Evolutionary conservation across 2,113 vertebrate genomes (phyloP).

Genomic region (Rhinogobius similis): DNA sequence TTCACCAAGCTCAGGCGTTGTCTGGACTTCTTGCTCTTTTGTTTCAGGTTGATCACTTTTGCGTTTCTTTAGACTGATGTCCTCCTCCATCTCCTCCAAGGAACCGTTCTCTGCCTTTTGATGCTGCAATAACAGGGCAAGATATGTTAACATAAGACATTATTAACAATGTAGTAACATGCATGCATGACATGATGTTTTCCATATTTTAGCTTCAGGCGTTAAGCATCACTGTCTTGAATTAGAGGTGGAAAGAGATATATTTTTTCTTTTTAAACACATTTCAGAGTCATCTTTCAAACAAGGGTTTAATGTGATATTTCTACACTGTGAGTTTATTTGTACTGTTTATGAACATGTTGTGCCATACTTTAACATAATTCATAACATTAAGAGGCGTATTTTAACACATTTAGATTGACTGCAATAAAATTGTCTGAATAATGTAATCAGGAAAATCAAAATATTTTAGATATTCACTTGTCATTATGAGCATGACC

Average conservation of each 20-base stretch:
- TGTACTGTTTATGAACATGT: too few species aligned
- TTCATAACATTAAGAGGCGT: too few species aligned
- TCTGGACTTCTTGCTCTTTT: constrained; percentile 85
- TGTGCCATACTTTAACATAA: too few species aligned
- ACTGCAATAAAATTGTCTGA: too few species aligned
- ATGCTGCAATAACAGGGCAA: constrained; percentile 47
- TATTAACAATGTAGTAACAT: background rate
- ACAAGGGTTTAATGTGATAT: too few species aligned
- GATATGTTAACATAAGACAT: constrained; percentile 6
- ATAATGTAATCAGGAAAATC: background rate
- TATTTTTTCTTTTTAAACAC: background rate
- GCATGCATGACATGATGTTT: background rate
- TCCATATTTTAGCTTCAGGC: background rate
- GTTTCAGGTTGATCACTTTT: constrained; percentile 88
- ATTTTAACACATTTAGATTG: too few species aligned
- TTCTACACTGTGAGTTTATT: too few species aligned
- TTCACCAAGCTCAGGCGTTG: constrained; percentile 80
- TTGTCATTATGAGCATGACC: background rate
- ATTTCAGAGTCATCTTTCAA: too few species aligned
- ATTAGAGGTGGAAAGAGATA: background rate
- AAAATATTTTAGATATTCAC: background rate
- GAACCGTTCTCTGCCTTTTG: constrained; percentile 89
- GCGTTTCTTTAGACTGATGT: constrained; percentile 91
- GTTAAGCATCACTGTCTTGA: background rate
- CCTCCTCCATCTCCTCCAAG: constrained; percentile 96